These are phyloP conservation scores for Scolopax bukidnonensis DNA, from an alignment of 2,797 vertebrate genomes.

Conservation along the genomic window DNA sequence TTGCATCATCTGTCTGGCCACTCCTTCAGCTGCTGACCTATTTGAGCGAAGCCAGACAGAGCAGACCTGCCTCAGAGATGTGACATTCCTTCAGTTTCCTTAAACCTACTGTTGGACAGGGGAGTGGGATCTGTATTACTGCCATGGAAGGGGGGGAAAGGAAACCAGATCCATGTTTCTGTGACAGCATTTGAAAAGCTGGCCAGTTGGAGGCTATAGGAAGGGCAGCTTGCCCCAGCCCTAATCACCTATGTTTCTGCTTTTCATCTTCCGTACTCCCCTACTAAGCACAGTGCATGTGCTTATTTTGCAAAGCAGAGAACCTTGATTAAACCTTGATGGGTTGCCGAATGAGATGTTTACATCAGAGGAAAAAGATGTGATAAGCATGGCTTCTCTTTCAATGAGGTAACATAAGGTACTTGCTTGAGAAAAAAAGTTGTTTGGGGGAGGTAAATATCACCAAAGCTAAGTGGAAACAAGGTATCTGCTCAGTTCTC, in stretches of 20 bases:
- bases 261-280: background rate
- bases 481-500: background rate
- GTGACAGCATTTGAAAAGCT: background rate
- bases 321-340: background rate
- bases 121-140: background rate
- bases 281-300: background rate
- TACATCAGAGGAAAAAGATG: background rate
- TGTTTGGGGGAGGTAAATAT: background rate
- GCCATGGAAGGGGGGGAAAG: background rate
- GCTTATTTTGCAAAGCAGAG: background rate
- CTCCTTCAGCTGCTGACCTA: background rate
- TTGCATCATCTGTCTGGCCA: background rate
- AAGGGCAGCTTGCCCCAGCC: background rate
- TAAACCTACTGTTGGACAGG: background rate
- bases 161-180: background rate
- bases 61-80: background rate
- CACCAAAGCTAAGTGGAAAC: background rate
- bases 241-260: fast-evolving
- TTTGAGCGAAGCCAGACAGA: background rate
- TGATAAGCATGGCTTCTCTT: background rate
- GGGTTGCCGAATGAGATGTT: background rate
- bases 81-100: background rate
- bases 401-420: background rate
- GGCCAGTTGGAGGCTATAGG: background rate
- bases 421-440: background rate